Base-by-base conservation (phyloP, 2,797 vertebrate species). In the Sandelia bainsii region DNA sequence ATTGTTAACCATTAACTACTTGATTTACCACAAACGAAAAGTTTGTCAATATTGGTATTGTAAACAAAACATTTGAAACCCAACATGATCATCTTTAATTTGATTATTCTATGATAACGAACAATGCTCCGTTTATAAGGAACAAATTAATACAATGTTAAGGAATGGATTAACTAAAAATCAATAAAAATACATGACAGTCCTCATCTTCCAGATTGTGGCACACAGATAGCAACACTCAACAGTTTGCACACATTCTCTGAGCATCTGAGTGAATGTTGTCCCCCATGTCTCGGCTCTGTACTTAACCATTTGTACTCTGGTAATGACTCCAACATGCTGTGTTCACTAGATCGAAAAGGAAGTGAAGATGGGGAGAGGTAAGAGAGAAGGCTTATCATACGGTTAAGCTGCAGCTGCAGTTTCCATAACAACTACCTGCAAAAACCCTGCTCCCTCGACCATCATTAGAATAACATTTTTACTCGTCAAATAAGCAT, bases 351-450 rank as follows among this genome's bases (percentile, higher is more conserved):
- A 81, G 84, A 88, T 87, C 69, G 82, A 85, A 86, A 76, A 87
- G 79, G 72, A 85, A 84, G 80, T 80, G 86, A 64, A 66, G 85
- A 82, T 46, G 69, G 54, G 56, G 32, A 56, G 69, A 11, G 64
- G 76, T 65, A 66, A 82, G 83, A 80, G 75, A 71, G 59, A 81
- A 85, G 83, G 87, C 90, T 89, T 83, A 85, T 74, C 81, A 78
- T 86, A 83, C 82, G 72, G 90, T 91, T 87, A 89, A 92, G 90
- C 91, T 86, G 88, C 84, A 87, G 89, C 91, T 90, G 92, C 91
- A 90, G 92, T 93, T 93, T 93, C 93, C 93, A 93, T 93, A 93
- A 93, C 93, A 93, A 93, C 93, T 92, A 92, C 92, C 90, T 91
- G 88, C 84, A 84, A 83, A 89, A 90, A 85, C 53, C 87, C 89